A percentile compares a stretch with the other conserved stretches of the same genome.
Conservation (phyloP, 2,797 vertebrate genomes). For the Manis crassicaudata region DNA sequence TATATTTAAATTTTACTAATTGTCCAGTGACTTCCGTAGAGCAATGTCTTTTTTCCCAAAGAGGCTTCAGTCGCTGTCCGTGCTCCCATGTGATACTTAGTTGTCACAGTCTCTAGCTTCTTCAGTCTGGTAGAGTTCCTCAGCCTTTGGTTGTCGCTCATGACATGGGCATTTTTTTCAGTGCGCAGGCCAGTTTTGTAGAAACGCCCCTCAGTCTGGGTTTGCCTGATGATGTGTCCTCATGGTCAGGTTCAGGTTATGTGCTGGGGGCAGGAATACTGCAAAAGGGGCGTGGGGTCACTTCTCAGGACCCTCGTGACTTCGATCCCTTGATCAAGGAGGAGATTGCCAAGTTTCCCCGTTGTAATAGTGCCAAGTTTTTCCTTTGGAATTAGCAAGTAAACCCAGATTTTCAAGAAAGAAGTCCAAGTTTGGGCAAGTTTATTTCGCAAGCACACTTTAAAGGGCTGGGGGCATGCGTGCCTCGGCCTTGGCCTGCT, state of each 20-base stretch:
- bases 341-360: background rate
- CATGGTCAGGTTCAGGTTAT: background rate
- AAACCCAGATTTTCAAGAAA: slow-evolving; percentile 46
- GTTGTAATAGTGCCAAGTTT: background rate
- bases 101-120: background rate
- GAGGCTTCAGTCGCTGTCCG: background rate
- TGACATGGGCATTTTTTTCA: background rate
- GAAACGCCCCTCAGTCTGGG: background rate
- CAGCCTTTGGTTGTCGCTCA: background rate
- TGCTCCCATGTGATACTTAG: background rate
- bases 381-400: background rate
- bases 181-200: background rate
- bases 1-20: background rate
- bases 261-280: background rate
- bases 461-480: background rate
- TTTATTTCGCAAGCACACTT: slow-evolving; percentile 33
- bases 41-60: background rate
- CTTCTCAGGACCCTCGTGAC: background rate
- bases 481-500: background rate
- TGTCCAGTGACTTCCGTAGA: background rate
- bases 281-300: background rate
- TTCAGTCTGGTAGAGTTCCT: background rate
- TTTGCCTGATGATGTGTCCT: background rate
- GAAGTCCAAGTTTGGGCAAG: slow-evolving; percentile 64
- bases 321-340: background rate